Evolutionary conservation across 1,140 invertebrate species (phyloP).

Genomic region (Ephestia elutella): DNA sequence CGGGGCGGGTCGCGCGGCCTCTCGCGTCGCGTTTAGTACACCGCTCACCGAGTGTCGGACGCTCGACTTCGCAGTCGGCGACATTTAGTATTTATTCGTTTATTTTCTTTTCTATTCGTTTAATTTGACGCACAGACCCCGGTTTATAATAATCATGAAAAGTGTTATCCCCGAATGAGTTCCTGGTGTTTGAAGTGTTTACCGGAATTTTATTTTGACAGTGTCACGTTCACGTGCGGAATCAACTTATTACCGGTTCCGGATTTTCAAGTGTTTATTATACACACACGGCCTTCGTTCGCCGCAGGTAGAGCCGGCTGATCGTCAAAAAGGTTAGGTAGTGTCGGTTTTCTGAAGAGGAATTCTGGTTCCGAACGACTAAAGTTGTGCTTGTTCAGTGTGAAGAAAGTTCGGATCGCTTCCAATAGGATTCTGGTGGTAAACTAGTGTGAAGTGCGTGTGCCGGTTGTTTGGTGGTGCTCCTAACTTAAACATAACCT

Average conservation of each 20-base stretch:
- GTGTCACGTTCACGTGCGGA: constrained; percentile 62
- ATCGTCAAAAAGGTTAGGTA: constrained; percentile 51
- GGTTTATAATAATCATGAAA: constrained; percentile 40
- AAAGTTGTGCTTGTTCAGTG: constrained; percentile 24
- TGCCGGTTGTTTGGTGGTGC: constrained; percentile 43
- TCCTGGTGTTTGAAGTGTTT: constrained; percentile 40
- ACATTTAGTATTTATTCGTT: constrained; percentile 71
- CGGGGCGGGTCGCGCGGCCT: constrained; percentile 62
- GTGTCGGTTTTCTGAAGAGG: constrained; percentile 36
- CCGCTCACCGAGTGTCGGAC: constrained; percentile 70
- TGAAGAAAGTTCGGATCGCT: constrained; percentile 39
- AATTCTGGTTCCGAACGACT: constrained; percentile 33
- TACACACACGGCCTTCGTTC: constrained; percentile 61
- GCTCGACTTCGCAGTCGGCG: constrained; percentile 64
- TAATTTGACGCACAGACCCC: constrained; percentile 57
- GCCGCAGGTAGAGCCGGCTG: constrained; percentile 59
- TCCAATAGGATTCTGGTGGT: constrained; percentile 52
- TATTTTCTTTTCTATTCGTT: constrained; percentile 74
- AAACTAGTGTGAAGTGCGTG: constrained; percentile 44
- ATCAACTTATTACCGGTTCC: constrained; percentile 66
- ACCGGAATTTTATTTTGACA: constrained; percentile 59
- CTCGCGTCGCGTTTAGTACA: constrained; percentile 71
- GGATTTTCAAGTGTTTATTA: constrained; percentile 68
- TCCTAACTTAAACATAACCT: constrained; percentile 66
- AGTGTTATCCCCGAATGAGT: constrained; percentile 45